A percentile compares a stretch with the other conserved stretches of the same genome.
Evolutionary conservation across 2,113 vertebrate genomes (phyloP).

Genomic region (Pygoscelis adeliae): DNA sequence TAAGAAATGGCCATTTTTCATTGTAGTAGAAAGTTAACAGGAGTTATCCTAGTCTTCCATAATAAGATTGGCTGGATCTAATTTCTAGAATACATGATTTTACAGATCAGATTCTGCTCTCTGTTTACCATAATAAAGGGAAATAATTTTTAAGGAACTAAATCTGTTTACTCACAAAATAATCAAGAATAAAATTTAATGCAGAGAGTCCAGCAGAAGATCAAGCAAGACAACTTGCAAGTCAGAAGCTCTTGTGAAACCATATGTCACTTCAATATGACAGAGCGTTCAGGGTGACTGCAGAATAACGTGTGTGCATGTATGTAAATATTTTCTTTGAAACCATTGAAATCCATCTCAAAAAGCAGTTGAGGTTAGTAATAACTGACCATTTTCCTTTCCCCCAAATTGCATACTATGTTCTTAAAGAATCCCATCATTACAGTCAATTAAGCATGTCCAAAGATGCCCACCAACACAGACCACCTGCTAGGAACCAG

Average conservation of each 20-base stretch:
- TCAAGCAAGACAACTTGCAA: background rate
- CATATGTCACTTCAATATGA: background rate
- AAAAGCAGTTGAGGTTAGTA: constrained; percentile 15
- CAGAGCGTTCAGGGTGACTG: background rate
- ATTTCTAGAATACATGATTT: background rate
- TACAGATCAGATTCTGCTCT: background rate
- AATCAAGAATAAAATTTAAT: background rate
- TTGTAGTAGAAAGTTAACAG: background rate
- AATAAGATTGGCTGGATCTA: background rate
- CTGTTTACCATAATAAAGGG: background rate
- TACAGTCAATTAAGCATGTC: background rate
- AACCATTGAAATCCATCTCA: constrained; percentile 11
- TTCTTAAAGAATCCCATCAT: background rate
- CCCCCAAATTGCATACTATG: background rate
- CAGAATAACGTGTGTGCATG: background rate
- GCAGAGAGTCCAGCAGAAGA: background rate
- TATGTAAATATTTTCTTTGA: background rate
- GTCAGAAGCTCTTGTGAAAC: constrained; percentile 16
- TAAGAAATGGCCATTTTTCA: background rate
- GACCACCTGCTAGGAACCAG: background rate
- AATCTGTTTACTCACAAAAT: background rate
- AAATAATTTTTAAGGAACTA: background rate
- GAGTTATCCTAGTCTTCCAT: background rate
- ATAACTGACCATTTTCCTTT: background rate
- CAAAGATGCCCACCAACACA: background rate